These are phyloP conservation scores for Diglossa cyanea DNA, from an alignment of 2,797 vertebrate genomes.

Conservation along the genomic window DNA sequence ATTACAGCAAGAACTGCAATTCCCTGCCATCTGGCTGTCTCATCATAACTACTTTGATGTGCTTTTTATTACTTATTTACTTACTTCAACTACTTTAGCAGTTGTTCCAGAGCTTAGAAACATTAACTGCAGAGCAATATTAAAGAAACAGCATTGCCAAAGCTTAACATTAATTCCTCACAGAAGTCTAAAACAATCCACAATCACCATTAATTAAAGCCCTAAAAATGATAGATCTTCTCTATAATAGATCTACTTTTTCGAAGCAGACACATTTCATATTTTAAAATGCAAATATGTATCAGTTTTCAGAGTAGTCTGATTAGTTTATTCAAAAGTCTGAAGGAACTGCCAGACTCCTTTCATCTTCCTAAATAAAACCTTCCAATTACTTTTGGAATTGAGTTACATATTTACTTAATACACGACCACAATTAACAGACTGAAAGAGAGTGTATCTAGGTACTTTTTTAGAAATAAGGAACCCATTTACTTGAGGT, in stretches of 20 bases:
- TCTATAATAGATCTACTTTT: not conserved
- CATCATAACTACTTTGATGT: constrained; percentile 78
- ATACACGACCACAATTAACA: not conserved
- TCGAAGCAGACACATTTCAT: not conserved
- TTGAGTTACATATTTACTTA: not conserved
- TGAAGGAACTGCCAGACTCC: not conserved
- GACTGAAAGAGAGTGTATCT: not conserved
- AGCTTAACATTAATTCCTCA: constrained; percentile 8
- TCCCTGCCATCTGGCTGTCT: constrained; percentile 82
- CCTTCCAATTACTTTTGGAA: constrained; percentile 23
- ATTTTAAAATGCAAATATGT: constrained; percentile 28
- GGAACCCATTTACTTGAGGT: constrained; percentile 27
- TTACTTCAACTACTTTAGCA: constrained; percentile 72
- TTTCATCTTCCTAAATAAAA: not conserved
- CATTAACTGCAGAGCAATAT: constrained; percentile 22
- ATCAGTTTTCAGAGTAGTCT: not conserved
- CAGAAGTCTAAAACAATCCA: not conserved
- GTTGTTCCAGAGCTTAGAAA: constrained; percentile 63
- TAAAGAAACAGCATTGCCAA: constrained; percentile 41
- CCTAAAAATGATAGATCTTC: not conserved
- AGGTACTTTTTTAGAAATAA: constrained; percentile 29
- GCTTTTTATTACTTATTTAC: constrained; percentile 81
- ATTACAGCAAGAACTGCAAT: constrained; percentile 80
- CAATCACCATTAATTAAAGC: constrained; percentile 10
- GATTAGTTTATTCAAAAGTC: constrained; percentile 15